Conservation (phyloP, 2,797 vertebrate species). For the Eurystomus glaucurus region DNA sequence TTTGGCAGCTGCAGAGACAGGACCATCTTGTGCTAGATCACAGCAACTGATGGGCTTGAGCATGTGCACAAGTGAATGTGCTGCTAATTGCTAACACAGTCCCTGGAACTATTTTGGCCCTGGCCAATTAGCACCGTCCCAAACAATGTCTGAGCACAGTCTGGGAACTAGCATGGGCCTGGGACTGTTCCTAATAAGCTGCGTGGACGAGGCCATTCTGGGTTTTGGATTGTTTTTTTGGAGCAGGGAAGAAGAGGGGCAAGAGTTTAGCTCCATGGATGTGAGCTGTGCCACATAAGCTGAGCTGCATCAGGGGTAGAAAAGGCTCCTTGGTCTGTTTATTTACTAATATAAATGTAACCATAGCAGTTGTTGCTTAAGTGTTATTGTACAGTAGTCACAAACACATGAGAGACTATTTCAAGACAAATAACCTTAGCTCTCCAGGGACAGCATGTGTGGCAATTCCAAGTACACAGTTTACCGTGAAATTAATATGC, state of each 20-base stretch:
- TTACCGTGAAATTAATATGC: constrained; percentile 62
- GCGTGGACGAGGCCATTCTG: constrained; percentile 36
- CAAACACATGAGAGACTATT: constrained; percentile 29
- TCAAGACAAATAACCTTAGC: constrained; percentile 33
- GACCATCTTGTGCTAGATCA: background rate
- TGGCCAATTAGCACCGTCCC: constrained; percentile 54
- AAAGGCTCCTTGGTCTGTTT: constrained; percentile 19
- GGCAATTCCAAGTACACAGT: constrained; percentile 57
- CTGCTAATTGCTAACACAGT: constrained; percentile 56
- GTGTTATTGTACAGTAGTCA: constrained; percentile 23
- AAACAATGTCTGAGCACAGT: constrained; percentile 50
- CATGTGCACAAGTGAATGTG: background rate
- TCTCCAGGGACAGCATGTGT: constrained; percentile 53
- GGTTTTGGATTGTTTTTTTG: constrained; percentile 13
- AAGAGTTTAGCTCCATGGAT: background rate
- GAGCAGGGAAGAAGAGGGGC: background rate
- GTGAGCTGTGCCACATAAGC: background rate
- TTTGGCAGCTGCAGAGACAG: background rate
- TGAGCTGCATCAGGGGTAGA: background rate
- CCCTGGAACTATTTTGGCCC: constrained; percentile 17
- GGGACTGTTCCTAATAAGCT: constrained; percentile 55
- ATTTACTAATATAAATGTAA: constrained; percentile 57
- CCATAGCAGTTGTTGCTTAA: constrained; percentile 47
- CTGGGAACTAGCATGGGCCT: constrained; percentile 6
- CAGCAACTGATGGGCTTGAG: background rate